phyloP scores from a whole-genome alignment of 2,113 vertebrate species.

The Trogon surrucura region DNA sequence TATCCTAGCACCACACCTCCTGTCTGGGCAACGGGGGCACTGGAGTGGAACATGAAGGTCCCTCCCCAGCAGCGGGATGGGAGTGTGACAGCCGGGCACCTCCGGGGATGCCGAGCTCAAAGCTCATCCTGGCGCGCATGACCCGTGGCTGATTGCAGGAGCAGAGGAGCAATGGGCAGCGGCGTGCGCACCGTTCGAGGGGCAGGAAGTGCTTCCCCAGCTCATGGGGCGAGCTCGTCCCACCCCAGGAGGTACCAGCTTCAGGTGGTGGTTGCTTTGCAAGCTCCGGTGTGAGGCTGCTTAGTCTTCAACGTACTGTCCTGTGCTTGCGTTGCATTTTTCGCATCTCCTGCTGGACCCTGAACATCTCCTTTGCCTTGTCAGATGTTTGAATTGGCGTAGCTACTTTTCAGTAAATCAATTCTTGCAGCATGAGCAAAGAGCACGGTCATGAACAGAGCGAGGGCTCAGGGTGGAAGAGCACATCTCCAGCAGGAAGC shows the following conservation, averaged over 20 bases:
- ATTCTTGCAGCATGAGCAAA: neutral
- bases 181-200: accelerated
- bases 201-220: accelerated
- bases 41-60: neutral
- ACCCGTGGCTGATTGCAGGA: neutral
- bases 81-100: accelerated
- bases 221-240: accelerated
- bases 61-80: neutral
- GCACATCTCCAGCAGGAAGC: neutral
- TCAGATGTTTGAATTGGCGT: neutral
- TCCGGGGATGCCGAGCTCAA: neutral
- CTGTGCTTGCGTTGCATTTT: neutral
- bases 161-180: accelerated
- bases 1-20: accelerated
- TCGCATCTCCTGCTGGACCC: neutral
- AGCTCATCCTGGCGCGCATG: accelerated
- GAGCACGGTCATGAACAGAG: accelerated
- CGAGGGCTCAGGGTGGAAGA: neutral
- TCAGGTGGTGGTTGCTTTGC: neutral
- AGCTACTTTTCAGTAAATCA: neutral
- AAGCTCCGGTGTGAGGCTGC: neutral
- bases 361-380: too few species aligned
- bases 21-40: neutral
- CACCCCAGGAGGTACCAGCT: neutral
- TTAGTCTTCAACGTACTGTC: accelerated